These are phyloP conservation scores for Hassar affinis DNA, from an alignment of 2,113 vertebrate species.

Conservation along the genomic window DNA sequence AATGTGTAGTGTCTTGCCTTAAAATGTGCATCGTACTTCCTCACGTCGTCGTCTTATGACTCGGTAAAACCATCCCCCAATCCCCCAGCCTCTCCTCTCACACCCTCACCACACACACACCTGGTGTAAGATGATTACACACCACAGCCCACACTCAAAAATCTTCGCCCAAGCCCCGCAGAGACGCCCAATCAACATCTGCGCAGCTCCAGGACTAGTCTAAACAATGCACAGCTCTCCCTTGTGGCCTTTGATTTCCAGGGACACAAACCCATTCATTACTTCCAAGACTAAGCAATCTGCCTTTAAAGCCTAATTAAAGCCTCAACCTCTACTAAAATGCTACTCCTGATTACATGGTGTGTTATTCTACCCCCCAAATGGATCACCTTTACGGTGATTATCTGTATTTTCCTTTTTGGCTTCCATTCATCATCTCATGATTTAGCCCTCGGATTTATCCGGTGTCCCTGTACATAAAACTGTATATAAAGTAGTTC, in stretches of 20 bases:
- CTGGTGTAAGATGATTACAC: constrained; percentile 19
- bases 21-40: background rate
- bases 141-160: background rate
- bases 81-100: background rate
- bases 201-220: constrained; percentile 1
- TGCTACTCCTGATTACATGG: no score
- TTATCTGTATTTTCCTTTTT: background rate
- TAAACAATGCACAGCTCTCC: constrained; percentile 22
- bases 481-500: no score
- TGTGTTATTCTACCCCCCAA: background rate
- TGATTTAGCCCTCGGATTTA: no score
- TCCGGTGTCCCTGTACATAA: no score
- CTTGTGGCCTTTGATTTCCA: constrained; percentile 1
- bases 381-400: background rate
- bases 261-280: constrained; percentile 4
- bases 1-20: background rate
- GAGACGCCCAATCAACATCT: background rate
- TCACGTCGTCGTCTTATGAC: no score
- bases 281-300: constrained; percentile 2
- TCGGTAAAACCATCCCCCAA: background rate
- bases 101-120: background rate
- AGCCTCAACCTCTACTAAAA: background rate
- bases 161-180: background rate
- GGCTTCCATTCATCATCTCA: no score
- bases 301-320: constrained; percentile 24